Evolutionary conservation across 2,797 vertebrate species (phyloP).

Genomic region (Tympanoctomys barrerae): DNA sequence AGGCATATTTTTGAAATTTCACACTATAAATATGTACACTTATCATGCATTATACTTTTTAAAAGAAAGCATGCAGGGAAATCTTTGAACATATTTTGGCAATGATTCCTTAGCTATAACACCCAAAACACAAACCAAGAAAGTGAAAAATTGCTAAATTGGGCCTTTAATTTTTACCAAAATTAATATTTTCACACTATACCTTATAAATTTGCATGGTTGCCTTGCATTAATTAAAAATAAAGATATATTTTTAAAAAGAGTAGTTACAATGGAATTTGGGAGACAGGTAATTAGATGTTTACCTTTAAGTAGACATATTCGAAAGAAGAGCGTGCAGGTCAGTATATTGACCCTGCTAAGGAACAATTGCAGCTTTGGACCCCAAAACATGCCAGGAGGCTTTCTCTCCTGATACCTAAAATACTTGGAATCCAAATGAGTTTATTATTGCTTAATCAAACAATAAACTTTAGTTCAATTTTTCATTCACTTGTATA

Average conservation of each 20-base stretch:
- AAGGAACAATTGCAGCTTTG: background rate
- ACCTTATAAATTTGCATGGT: background rate
- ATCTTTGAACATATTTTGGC: background rate
- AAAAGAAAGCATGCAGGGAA: background rate
- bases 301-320: background rate
- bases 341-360: background rate
- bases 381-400: background rate
- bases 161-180: background rate
- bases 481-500: background rate
- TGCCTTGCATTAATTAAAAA: background rate
- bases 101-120: background rate
- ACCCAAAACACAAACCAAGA: background rate
- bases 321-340: background rate
- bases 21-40: background rate
- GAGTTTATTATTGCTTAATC: background rate
- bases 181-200: background rate
- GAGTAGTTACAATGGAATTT: constrained; percentile 5
- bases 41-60: background rate
- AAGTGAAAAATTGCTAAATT: background rate
- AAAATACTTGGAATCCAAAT: background rate
- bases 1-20: background rate
- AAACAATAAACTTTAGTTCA: background rate
- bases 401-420: background rate
- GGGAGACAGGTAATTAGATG: background rate
- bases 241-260: background rate